Percentiles rank a stretch among this genome's conserved stretches.
Evolutionary conservation across 2,888 invertebrate species (phyloP).

Genomic region (Aphodius granarius): DNA sequence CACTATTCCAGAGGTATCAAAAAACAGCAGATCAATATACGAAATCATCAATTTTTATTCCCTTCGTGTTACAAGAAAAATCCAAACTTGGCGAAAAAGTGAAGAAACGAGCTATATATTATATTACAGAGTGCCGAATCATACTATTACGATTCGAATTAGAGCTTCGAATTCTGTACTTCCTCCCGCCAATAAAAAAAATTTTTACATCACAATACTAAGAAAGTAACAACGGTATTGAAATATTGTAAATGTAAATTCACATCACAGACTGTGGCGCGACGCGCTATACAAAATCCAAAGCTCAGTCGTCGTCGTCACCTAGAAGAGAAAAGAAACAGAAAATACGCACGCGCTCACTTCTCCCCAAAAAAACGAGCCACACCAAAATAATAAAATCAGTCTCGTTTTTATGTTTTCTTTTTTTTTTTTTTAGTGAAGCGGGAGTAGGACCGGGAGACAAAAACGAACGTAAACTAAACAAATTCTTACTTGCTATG

Average conservation of each 20-base stretch:
- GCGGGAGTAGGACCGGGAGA: no score
- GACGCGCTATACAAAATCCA: slow-evolving; percentile 46
- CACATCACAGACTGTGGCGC: slow-evolving; percentile 48
- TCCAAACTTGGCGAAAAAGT: neutral
- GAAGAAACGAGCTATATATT: neutral
- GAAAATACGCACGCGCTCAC: neutral
- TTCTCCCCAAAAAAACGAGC: slow-evolving; percentile 17
- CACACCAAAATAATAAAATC: slow-evolving; percentile 15
- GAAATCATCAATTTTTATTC: neutral
- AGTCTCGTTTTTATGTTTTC: no score
- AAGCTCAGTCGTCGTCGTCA: slow-evolving; percentile 34
- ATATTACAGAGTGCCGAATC: neutral
- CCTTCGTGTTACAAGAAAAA: slow-evolving; percentile 17
- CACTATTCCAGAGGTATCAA: neutral
- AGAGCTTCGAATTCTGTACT: slow-evolving; percentile 49
- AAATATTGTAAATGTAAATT: slow-evolving; percentile 45
- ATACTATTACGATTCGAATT: neutral
- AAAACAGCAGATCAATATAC: neutral
- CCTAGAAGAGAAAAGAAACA: slow-evolving; percentile 11
- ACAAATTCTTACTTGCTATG: slow-evolving; percentile 20
- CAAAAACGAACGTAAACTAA: slow-evolving; percentile 16
- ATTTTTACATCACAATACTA: slow-evolving; percentile 45
- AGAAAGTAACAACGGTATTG: slow-evolving; percentile 49
- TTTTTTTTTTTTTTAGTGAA: no score
- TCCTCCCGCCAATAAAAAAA: slow-evolving; percentile 37